These are phyloP conservation scores for Altica lythri DNA, from an alignment of 2,888 invertebrate genomes.

Conservation along the genomic window DNA sequence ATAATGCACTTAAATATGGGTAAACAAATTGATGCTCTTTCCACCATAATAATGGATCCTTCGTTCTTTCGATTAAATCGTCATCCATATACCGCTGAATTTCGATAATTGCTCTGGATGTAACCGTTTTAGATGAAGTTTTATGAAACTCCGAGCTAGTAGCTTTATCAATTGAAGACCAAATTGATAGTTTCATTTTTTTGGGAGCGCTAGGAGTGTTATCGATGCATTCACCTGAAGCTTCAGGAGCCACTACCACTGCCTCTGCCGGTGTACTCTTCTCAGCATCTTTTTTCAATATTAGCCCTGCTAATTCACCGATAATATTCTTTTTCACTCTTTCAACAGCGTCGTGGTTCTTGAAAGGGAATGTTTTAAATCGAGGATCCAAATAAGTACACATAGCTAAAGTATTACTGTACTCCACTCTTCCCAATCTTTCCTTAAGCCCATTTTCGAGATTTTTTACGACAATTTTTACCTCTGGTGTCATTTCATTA, in stretches of 20 bases:
- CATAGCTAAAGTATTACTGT: conserved; percentile 15
- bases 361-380: conserved; percentile 13
- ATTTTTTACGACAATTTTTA: conserved; percentile 11
- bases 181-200: neutral
- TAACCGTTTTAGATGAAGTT: neutral
- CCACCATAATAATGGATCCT: neutral
- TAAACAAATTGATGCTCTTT: neutral
- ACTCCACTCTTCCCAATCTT: conserved; percentile 15
- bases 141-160: neutral
- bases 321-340: neutral
- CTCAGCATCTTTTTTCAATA: neutral
- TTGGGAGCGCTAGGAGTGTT: neutral
- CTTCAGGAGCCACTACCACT: too few relatives aligned
- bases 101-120: neutral
- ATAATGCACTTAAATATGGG: neutral
- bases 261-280: too few relatives aligned
- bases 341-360: neutral
- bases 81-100: conserved; percentile 1
- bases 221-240: too few relatives aligned
- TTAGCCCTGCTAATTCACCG: neutral
- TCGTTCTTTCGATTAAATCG: neutral
- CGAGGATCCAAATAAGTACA: conserved; percentile 24
- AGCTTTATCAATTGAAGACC: neutral
- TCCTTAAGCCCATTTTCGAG: conserved; percentile 19
- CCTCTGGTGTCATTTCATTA: conserved; percentile 5